phyloP scores from a whole-genome alignment of 2,113 vertebrate genomes.

The Alligator sinensis region DNA sequence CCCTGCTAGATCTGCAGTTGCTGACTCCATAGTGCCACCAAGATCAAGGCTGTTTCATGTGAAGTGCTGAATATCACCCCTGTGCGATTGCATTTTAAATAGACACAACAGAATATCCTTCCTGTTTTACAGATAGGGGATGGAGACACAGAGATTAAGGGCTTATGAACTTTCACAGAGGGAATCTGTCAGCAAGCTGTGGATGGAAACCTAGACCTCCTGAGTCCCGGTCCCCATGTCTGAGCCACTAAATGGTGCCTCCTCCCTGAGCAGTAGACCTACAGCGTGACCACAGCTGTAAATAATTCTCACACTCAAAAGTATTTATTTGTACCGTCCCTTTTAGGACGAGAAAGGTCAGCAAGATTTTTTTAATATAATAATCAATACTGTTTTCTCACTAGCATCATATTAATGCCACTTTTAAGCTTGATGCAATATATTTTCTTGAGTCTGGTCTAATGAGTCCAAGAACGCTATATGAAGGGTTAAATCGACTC shows the following conservation, averaged over 20 bases:
- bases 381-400: not conserved
- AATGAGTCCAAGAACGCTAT: not conserved
- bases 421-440: not conserved
- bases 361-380: not conserved
- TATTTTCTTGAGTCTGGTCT: not conserved
- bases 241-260: not conserved
- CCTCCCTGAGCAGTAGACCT: rapidly evolving
- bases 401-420: not conserved
- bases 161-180: not conserved
- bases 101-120: not conserved
- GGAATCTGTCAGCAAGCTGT: rapidly evolving
- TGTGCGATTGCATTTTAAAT: not conserved
- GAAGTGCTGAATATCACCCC: not conserved
- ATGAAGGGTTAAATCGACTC: not conserved
- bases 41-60: not conserved
- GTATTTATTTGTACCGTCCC: not conserved
- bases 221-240: not conserved
- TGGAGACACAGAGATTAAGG: not conserved
- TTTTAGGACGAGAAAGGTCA: not conserved
- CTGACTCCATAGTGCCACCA: not conserved
- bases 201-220: not conserved
- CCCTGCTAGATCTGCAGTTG: not conserved
- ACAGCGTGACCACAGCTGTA: not conserved
- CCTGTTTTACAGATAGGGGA: not conserved
- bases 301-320: not conserved